A percentile compares a stretch with the other conserved stretches of the same genome.
phyloP scores from a whole-genome alignment of 2,888 invertebrate species.

The Diarsia mendica region DNA sequence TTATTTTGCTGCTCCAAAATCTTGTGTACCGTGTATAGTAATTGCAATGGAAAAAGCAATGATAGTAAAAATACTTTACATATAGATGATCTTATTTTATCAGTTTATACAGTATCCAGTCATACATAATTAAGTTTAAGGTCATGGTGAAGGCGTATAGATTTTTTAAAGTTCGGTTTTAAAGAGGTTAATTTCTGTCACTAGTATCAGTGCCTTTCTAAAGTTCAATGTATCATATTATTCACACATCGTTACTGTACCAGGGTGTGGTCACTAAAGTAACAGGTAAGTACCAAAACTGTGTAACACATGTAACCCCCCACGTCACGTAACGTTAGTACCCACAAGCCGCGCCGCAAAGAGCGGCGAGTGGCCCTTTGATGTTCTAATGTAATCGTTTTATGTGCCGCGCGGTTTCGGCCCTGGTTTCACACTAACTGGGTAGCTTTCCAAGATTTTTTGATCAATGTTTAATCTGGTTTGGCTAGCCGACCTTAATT shows the following conservation, averaged over 20 bases:
- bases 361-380: slow-evolving; percentile 48
- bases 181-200: neutral
- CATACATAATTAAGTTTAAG: neutral
- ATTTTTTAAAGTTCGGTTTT: neutral
- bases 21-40: too few relatives aligned
- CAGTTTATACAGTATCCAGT: too few relatives aligned
- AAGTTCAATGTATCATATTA: slow-evolving; percentile 21
- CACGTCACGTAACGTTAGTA: slow-evolving; percentile 13
- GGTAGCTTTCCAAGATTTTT: slow-evolving; percentile 47
- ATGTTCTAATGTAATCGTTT: slow-evolving; percentile 59
- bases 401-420: slow-evolving; percentile 54
- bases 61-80: neutral
- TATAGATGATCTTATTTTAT: neutral
- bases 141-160: neutral
- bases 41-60: neutral
- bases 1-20: neutral
- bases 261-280: slow-evolving; percentile 14
- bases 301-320: slow-evolving; percentile 7
- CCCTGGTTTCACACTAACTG: slow-evolving; percentile 43
- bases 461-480: slow-evolving; percentile 45
- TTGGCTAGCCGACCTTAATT: neutral
- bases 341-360: slow-evolving; percentile 21
- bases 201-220: neutral
- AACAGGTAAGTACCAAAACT: neutral
- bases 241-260: neutral